A percentile compares a stretch with the other conserved stretches of the same genome.
These are phyloP conservation scores for Orchestes rusci DNA, from an alignment of 2,888 invertebrate species.

Conservation along the genomic window DNA sequence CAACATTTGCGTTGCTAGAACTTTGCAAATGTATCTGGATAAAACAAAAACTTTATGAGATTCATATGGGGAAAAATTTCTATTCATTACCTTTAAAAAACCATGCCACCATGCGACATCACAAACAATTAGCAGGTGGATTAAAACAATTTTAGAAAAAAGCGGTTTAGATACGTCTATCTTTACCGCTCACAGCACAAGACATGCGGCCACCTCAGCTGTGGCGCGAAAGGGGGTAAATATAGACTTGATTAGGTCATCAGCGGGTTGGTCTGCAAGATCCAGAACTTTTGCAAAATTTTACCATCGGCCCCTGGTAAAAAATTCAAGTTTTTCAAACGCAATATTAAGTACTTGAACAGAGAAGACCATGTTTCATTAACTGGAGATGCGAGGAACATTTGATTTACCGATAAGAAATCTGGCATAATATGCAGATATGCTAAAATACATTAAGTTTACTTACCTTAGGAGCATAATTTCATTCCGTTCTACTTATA, in stretches of 20 bases:
- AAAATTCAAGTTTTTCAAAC: too few species aligned
- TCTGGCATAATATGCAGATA: too few species aligned
- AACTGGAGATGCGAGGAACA: too few species aligned
- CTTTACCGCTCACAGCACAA: too few species aligned
- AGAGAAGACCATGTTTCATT: too few species aligned
- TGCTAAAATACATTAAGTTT: too few species aligned
- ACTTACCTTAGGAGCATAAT: too few species aligned
- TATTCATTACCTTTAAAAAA: constrained; percentile 12
- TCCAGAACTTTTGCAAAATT: neutral
- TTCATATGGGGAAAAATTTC: neutral
- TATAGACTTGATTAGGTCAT: neutral
- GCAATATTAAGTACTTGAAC: too few species aligned
- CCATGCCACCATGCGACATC: constrained; percentile 4
- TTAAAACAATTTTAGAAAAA: neutral
- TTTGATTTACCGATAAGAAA: too few species aligned
- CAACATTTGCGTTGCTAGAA: neutral
- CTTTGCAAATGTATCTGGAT: neutral
- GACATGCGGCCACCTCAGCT: constrained; percentile 11
- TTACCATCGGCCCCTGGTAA: neutral
- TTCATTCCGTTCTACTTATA: too few species aligned
- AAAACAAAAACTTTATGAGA: neutral
- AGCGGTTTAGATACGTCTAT: neutral
- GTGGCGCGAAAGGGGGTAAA: constrained; percentile 7
- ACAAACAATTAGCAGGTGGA: neutral
- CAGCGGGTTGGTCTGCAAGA: constrained; percentile 2